These are phyloP conservation scores for Bombus sylvicola DNA, from an alignment of 1,140 invertebrate genomes.

Conservation along the genomic window DNA sequence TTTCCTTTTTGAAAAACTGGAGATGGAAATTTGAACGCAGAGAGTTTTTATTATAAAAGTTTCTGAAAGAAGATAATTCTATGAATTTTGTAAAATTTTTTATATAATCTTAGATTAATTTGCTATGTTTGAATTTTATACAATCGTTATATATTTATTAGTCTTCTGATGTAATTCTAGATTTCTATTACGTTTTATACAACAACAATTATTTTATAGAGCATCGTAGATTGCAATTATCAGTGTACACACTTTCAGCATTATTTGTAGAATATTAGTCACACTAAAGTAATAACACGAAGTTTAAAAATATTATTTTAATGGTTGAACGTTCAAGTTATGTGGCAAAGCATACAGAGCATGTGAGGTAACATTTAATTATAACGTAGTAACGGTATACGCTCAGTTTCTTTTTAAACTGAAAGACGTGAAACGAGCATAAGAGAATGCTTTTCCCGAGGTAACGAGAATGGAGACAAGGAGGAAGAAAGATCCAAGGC, in stretches of 20 bases:
- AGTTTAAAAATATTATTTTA: not conserved
- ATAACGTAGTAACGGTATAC: slow-evolving; percentile 16
- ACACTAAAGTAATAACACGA: no score
- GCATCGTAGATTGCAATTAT: not conserved
- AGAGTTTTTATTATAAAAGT: not conserved
- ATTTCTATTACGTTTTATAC: not conserved
- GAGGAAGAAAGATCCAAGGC: slow-evolving; percentile 55
- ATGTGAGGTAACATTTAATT: slow-evolving; percentile 29
- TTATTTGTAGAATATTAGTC: not conserved
- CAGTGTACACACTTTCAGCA: not conserved
- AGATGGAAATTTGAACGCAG: not conserved
- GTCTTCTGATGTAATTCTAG: not conserved
- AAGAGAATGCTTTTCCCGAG: slow-evolving; percentile 11
- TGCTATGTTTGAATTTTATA: no score
- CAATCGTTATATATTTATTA: no score
- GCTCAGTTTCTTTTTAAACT: slow-evolving; percentile 15
- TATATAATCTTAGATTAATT: no score
- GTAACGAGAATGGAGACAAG: slow-evolving; percentile 44
- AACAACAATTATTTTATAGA: no score
- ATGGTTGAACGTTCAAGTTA: not conserved
- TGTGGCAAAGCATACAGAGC: not conserved
- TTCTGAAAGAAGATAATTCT: not conserved
- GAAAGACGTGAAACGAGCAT: not conserved
- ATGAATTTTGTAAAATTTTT: not conserved
- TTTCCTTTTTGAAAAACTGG: not conserved